Evolutionary conservation across 2,113 vertebrate species (phyloP).

Genomic region (Sinocyclocheilus anshuiensis): DNA sequence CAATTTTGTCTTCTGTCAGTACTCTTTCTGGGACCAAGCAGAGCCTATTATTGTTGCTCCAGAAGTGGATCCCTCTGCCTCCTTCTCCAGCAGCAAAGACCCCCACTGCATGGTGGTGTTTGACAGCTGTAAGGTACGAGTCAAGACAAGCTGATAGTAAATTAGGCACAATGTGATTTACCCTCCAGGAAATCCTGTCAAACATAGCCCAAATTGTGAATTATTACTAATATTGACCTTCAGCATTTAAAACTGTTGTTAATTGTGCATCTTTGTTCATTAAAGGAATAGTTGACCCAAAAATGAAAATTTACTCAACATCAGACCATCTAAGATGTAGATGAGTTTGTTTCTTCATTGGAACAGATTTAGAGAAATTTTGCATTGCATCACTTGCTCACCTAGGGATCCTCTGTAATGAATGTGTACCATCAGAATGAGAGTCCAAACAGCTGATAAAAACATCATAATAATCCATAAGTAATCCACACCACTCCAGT

Average conservation of each 20-base stretch:
- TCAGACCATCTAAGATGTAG: too few species aligned
- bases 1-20: conserved; percentile 97
- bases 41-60: conserved; percentile 88
- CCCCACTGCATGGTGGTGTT: conserved; percentile 98
- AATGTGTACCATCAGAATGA: too few species aligned
- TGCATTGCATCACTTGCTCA: too few species aligned
- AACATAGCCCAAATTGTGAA: not conserved
- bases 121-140: conserved; percentile 87
- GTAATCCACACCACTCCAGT: too few species aligned
- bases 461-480: too few species aligned
- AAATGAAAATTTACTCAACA: too few species aligned
- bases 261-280: not conserved
- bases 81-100: conserved; percentile 84
- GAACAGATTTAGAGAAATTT: too few species aligned
- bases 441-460: too few species aligned
- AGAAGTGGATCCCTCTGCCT: conserved; percentile 84
- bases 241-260: not conserved
- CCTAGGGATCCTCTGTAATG: too few species aligned
- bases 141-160: not conserved
- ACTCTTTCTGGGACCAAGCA: conserved; percentile 90
- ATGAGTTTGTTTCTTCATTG: too few species aligned
- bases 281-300: not conserved
- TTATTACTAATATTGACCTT: not conserved
- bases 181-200: too few species aligned
- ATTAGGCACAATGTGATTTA: not conserved